Evolutionary conservation across 1,140 invertebrate species (phyloP), one percentile per base, ranked within the genome.

Genomic region (Hormaphis cornu): DNA sequence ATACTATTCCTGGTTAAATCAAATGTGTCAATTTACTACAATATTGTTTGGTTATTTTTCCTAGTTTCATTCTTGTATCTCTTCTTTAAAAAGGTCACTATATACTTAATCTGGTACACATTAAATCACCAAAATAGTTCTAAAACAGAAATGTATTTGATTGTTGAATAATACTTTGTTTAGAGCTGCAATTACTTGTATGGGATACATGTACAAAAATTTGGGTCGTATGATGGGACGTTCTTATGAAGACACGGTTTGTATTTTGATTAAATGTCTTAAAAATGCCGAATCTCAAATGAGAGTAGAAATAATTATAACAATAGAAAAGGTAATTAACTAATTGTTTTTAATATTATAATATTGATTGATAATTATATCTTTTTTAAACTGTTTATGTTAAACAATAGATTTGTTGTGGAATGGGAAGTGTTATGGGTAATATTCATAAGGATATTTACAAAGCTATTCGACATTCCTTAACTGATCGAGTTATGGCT

Each of bases 161-260:
- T 35, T 54, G 63, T 22, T 69, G 46, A 53, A 52, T 20, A 42
- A n/a, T 59, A 18, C 69, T 50, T 20, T 50, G 2, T 81, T 72
- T 78, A 98, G 95, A 71, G 93, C 94, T 77, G 95, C 96, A n/a
- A 91, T 98, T 72, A 90, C 91, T 70, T 96, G 93, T 76, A 84
- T 99, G 50, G 96, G 95, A 22, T 89, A 87, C 69, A 97, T 99
- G 92, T 99, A 98, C 80, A 93, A 98, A 78, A 95, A 93, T 78
- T 81, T 99, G 10, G 96, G 97, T 2, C 81, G 97, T 72, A 97
- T 98, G 94, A 98, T 97, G 87, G 97, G 96, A 0, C 82, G 95
- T 72, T 97, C 94, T 0, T 98, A 97, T 77, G 96, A 99, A 77
- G 96, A 99, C 77, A 98, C 96, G 3, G 92, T 98, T 12, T 87